phyloP scores from a whole-genome alignment of 2,113 vertebrate genomes.

The Cheirogaleus medius region DNA sequence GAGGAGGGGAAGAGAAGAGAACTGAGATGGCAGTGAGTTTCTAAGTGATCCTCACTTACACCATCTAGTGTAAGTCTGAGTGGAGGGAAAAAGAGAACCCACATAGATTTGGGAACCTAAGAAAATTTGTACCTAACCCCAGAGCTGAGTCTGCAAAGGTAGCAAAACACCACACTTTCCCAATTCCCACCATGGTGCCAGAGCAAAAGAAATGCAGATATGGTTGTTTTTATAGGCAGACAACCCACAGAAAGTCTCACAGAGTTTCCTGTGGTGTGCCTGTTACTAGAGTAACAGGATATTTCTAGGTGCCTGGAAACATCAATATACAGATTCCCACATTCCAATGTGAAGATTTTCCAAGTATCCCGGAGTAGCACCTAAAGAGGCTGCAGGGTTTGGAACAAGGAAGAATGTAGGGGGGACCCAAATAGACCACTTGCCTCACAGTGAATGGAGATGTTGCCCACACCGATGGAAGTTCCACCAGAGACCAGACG shows the following conservation, averaged over 20 bases:
- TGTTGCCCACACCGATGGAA: rapidly evolving
- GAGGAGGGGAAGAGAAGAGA: neutral
- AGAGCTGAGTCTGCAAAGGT: neutral
- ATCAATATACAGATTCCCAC: neutral
- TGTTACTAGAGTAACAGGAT: neutral
- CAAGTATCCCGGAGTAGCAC: neutral
- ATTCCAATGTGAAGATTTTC: neutral
- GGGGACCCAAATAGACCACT: neutral
- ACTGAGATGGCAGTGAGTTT: neutral
- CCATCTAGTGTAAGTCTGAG: neutral
- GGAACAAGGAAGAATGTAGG: neutral
- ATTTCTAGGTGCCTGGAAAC: neutral
- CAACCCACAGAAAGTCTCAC: neutral
- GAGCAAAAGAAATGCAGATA: neutral
- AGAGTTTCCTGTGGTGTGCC: neutral
- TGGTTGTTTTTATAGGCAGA: neutral
- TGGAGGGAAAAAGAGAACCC: neutral
- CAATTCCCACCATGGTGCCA: neutral
- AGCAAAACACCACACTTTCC: neutral
- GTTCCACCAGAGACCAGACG: neutral
- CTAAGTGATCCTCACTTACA: neutral
- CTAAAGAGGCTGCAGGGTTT: neutral
- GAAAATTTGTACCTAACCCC: neutral
- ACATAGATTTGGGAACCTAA: neutral
- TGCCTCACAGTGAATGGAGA: neutral